A percentile compares a stretch with the other conserved stretches of the same genome.
Evolutionary conservation across 2,888 invertebrate species (phyloP).

Genomic region (Tenthredo scrophulariae): DNA sequence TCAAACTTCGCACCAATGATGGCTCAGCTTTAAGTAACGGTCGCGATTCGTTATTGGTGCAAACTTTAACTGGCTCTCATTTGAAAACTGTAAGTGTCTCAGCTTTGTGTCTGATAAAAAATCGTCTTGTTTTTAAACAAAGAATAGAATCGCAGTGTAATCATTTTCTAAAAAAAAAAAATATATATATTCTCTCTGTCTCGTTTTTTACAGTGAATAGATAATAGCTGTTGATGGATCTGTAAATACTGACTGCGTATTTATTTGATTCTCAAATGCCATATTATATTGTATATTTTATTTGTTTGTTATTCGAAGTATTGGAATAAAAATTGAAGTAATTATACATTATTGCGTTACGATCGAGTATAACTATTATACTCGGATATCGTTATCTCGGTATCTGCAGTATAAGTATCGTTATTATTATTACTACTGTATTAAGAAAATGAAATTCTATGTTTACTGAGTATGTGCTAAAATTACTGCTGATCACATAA

Average conservation of each 20-base stretch:
- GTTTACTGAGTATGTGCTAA: neutral
- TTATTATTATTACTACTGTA: neutral
- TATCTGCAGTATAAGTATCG: neutral
- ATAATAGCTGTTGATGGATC: neutral
- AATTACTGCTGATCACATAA: neutral
- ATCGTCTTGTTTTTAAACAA: neutral
- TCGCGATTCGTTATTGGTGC: neutral
- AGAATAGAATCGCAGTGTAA: neutral
- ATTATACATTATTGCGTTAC: neutral
- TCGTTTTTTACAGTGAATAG: neutral
- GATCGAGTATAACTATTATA: neutral
- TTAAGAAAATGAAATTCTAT: neutral
- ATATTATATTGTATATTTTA: constrained; percentile 14
- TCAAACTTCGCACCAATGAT: neutral
- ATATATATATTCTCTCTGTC: neutral
- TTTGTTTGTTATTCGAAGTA: neutral
- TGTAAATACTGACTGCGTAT: constrained; percentile 28
- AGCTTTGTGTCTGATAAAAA: neutral
- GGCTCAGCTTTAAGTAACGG: neutral
- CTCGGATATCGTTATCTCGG: neutral
- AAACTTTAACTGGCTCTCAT: neutral
- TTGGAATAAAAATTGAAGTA: neutral
- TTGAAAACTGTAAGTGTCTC: neutral
- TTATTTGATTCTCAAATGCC: neutral
- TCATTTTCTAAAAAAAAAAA: neutral